These are phyloP conservation scores for Tragopan temminckii DNA, from an alignment of 2,797 vertebrate genomes.

Conservation along the genomic window DNA sequence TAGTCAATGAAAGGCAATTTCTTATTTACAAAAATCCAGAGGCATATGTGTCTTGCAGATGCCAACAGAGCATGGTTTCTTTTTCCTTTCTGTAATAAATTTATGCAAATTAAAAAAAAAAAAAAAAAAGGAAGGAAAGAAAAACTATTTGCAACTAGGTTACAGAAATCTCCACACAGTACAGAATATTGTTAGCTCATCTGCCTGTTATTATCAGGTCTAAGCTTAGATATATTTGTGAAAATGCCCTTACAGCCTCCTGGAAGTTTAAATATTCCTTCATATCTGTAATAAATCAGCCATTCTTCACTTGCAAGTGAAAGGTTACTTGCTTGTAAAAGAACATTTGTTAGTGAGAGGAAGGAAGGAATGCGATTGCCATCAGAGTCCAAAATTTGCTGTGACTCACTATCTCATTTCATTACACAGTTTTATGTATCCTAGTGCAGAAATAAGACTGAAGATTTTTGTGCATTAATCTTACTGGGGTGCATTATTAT, in stretches of 20 bases:
- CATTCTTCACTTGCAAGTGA: background rate
- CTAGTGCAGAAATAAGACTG: background rate
- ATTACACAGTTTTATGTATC: background rate
- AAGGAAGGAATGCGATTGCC: background rate
- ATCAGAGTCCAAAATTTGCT: background rate
- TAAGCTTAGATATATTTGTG: background rate
- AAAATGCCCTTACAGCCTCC: background rate
- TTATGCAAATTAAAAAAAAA: conserved; percentile 8
- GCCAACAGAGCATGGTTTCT: background rate
- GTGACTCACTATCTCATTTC: background rate
- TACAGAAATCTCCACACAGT: background rate
- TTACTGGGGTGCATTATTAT: background rate
- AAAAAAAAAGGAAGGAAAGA: background rate
- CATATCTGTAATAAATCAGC: conserved; percentile 2
- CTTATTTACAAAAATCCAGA: background rate
- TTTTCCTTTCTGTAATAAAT: background rate
- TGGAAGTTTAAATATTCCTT: conserved; percentile 19
- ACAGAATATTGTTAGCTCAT: background rate
- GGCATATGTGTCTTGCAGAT: background rate
- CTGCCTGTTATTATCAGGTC: background rate
- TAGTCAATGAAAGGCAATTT: background rate
- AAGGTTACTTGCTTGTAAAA: background rate
- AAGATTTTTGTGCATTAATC: background rate
- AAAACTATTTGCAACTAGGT: background rate
- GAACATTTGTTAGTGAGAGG: background rate